Evolutionary conservation across 1,140 invertebrate genomes (phyloP), one percentile per base, ranked within the genome.

Genomic region (Cardiocondyla obscurior): DNA sequence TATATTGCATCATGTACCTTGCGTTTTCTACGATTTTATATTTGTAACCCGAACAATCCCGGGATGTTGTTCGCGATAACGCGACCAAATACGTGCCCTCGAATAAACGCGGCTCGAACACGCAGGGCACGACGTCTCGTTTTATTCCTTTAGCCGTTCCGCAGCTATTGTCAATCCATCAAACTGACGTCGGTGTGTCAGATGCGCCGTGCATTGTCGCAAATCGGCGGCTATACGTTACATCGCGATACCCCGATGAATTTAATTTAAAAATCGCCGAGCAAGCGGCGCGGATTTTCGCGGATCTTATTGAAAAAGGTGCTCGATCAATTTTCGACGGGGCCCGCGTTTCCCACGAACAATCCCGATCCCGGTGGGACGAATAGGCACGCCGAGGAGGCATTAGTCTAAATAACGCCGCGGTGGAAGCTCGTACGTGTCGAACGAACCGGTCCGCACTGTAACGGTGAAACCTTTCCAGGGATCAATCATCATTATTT

Each of bases 401-500:
- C 77, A 81, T 81, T 81, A 81, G 55, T 81, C 69, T 72, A 81
- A 81, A 81, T 81, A 81, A 81, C 74, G 55, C 33, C 33, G 74
- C 74, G 46, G 69, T 79, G 46, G 74, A 53, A 79, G 74, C n/a
- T 62, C 39, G 74, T 79, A 79, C 62, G 74, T 67, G 74, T 69
- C 81, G 81, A 85, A 82, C 74, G 83, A 90, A 90, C 89, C 88
- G 88, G 87, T 90, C 87, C 87, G 88, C 85, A 84, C 86, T 89
- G 30, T 88, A 90, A 91, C 85, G 88, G 88, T 85, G 87, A 90
- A 89, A 76, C 83, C 83, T 89, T 88, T 89, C 85, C 42, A 82
- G 81, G 87, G 85, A 90, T 91, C 89, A 88, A 90, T 91, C 90
- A 90, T 91, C 89, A 89, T 91, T 91, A 90, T 91, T 91, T 90